phyloP scores from a whole-genome alignment of 64 coral and sea anemone species.

The Actinia equina region DNA sequence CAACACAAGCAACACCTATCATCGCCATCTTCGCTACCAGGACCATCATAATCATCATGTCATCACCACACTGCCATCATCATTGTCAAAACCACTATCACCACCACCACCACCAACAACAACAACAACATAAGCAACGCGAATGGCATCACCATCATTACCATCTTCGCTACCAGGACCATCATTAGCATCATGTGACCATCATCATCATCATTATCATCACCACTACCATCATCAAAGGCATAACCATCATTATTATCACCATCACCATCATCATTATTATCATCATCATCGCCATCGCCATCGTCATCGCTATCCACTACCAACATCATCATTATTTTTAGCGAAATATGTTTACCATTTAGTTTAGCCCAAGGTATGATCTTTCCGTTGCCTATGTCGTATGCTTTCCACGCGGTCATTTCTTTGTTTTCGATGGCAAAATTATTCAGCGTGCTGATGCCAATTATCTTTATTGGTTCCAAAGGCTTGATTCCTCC shows the following conservation, averaged over 20 bases:
- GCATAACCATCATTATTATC: not conserved
- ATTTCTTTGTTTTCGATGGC: slow-evolving; percentile 2
- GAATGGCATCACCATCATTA: too few species aligned
- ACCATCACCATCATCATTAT: not conserved
- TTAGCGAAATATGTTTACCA: not conserved
- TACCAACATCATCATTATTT: not conserved
- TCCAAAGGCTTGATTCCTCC: not conserved
- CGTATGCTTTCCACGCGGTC: slow-evolving; percentile 60
- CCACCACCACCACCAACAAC: too few species aligned
- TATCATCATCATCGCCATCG: not conserved
- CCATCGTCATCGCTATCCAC: not conserved
- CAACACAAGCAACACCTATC: too few species aligned
- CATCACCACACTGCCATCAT: too few species aligned
- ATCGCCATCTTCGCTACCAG: too few species aligned
- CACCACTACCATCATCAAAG: too few species aligned
- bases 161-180: too few species aligned
- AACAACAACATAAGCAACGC: too few species aligned
- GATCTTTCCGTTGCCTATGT: slow-evolving; percentile 52
- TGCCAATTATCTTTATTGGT: slow-evolving; percentile 16
- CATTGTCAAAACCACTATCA: too few species aligned
- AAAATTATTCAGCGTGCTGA: slow-evolving; percentile 49
- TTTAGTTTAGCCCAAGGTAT: slow-evolving; percentile 22
- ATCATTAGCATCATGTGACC: not conserved
- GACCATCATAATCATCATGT: too few species aligned
- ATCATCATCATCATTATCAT: not conserved